Percentiles rank a stretch among this genome's conserved stretches.
Evolutionary conservation across 2,113 vertebrate species (phyloP).

Genomic region (Ariopsis seemanni): DNA sequence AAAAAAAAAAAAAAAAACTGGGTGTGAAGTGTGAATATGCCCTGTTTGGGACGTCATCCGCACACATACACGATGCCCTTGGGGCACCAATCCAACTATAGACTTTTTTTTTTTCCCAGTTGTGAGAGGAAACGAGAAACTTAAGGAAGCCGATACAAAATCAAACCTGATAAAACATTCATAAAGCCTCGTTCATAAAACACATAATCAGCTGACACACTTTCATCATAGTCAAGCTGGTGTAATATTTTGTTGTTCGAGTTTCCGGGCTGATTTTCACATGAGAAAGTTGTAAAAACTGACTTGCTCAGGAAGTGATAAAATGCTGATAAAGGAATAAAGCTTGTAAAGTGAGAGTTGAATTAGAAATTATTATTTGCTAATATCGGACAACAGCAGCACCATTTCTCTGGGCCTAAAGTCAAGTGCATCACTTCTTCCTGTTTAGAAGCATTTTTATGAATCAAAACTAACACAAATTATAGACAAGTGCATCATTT

Average conservation of each 20-base stretch:
- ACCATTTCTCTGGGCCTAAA: neutral
- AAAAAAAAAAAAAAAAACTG: neutral
- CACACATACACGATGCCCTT: neutral
- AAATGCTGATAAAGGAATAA: neutral
- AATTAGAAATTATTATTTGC: neutral
- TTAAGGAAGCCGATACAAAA: neutral
- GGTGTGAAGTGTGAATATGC: neutral
- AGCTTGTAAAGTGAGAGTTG: neutral
- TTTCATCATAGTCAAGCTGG: neutral
- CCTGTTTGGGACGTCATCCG: neutral
- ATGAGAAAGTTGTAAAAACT: neutral
- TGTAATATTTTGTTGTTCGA: neutral
- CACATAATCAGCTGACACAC: too few species aligned
- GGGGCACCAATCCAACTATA: neutral
- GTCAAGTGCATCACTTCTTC: neutral
- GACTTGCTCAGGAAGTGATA: neutral
- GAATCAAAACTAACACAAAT: neutral
- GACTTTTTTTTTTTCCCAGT: neutral
- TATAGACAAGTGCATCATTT: slow-evolving; percentile 1
- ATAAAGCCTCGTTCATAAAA: too few species aligned
- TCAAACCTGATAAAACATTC: too few species aligned
- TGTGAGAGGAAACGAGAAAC: neutral
- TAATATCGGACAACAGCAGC: too few species aligned
- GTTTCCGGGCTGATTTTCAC: neutral
- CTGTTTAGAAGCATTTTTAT: neutral